Evolutionary conservation across 2,113 vertebrate genomes (phyloP), one percentile per base, ranked within the genome.

Genomic region (Meles meles): DNA sequence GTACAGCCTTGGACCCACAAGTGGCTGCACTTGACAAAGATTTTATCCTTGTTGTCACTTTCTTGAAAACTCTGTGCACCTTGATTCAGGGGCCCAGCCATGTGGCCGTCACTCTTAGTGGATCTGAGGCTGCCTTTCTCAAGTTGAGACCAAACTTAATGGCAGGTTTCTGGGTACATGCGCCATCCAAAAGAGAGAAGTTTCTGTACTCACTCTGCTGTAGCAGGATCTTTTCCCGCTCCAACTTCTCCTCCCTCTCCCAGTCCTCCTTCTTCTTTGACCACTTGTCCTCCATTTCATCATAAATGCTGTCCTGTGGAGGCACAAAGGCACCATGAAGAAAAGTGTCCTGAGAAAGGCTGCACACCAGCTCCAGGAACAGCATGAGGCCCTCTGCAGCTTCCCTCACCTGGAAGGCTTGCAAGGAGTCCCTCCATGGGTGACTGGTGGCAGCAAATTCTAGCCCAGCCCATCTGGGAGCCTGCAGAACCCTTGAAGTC

Each of bases 211-310:
- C 89, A 99, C 98, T 99, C 93, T 98, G 98, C 67, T 98, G 97
- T n/a, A 98, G 49, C 65, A 98, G 42, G 44, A 98, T 97, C 83
- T 96, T 98, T 47, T 98, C 97, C n/a, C 97, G 71, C 42, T 98
- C 98, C 18, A 91, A 2, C 90, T 98, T 98, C 95, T 98, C 98
- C n/a, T 96, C 95, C 88, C 97, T 98, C 92, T 98, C 98, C 98
- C 98, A 98, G 49, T 98, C 97, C 1, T 95, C 96, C 77, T 98
- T 98, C 84, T 97, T 97, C 79, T 93, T 95, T 15, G 89, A 94
- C 98, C 98, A 99, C 39, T 96, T 98, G 23, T 98, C 98, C 88
- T 98, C 98, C 97, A 99, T 97, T 86, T 98, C 98, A 59, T 98
- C 98, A 61, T 96, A 95, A 80, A 99, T 86, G 88, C 97, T 98